Evolutionary conservation across 2,113 vertebrate genomes (phyloP).

Genomic region (Bos indicus): DNA sequence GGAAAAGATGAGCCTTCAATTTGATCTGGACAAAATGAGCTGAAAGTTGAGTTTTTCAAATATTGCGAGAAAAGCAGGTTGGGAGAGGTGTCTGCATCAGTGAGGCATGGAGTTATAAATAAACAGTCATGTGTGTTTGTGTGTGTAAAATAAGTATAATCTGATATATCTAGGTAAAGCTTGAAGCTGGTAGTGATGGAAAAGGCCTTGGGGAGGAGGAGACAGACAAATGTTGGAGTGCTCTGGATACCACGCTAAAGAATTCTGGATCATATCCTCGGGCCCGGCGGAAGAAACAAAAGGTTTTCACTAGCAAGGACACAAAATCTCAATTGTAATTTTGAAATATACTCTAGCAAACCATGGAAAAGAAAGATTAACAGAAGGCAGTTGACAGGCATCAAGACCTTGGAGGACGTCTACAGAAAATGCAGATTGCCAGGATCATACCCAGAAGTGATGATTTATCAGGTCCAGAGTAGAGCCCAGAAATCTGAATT

Average conservation of each 20-base stretch:
- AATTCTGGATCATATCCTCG: too few species aligned
- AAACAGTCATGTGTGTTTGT: background rate
- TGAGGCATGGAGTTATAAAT: background rate
- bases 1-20: background rate
- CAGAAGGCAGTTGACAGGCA: background rate
- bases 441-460: background rate
- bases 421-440: background rate
- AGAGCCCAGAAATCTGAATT: background rate
- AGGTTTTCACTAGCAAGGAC: background rate
- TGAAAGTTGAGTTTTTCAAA: background rate
- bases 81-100: background rate
- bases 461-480: background rate
- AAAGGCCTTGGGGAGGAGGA: background rate
- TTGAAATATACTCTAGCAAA: background rate
- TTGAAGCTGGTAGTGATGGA: background rate
- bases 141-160: background rate
- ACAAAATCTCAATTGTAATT: background rate
- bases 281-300: background rate
- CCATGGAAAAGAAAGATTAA: background rate
- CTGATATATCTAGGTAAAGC: background rate
- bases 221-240: background rate
- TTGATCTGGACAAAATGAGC: background rate
- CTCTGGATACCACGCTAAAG: accelerated
- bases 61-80: background rate
- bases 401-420: background rate